phyloP scores from a whole-genome alignment of 2,113 vertebrate genomes.

The Antennarius striatus region DNA sequence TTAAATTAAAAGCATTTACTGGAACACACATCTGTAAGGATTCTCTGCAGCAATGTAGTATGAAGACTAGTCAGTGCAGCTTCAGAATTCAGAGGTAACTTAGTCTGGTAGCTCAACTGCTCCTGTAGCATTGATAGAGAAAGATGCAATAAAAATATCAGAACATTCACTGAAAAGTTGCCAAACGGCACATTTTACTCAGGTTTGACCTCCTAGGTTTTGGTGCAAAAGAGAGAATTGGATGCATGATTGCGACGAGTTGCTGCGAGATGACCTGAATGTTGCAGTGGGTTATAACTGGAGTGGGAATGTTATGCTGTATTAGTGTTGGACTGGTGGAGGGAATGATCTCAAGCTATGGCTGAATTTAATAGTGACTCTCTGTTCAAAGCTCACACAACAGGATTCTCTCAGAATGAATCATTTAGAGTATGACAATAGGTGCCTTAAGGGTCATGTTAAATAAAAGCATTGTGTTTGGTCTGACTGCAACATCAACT shows the following conservation, averaged over 20 bases:
- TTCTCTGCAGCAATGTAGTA: background rate
- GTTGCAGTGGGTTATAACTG: slow-evolving; percentile 34
- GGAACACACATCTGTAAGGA: slow-evolving; percentile 18
- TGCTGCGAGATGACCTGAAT: slow-evolving; percentile 39
- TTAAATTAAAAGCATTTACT: slow-evolving; percentile 44
- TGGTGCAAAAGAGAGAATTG: slow-evolving; percentile 5
- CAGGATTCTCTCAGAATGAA: slow-evolving; percentile 18
- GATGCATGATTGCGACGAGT: slow-evolving; percentile 11
- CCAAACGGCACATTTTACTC: background rate
- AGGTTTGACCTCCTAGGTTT: slow-evolving; percentile 14
- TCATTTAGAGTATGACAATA: slow-evolving; percentile 46
- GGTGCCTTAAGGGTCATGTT: slow-evolving; percentile 23
- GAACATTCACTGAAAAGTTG: no score
- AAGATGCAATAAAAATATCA: background rate
- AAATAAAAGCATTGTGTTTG: slow-evolving; percentile 29
- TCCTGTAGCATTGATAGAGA: background rate
- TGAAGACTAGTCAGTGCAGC: slow-evolving; percentile 19
- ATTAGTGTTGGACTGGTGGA: slow-evolving; percentile 20
- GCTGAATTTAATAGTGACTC: slow-evolving; percentile 33
- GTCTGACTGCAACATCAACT: background rate
- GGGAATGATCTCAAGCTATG: slow-evolving; percentile 36
- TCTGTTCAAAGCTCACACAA: slow-evolving; percentile 50
- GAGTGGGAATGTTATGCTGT: no score
- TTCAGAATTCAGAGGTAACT: slow-evolving; percentile 36
- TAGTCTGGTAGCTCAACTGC: background rate